Conservation (phyloP, 2,113 vertebrate species). For the Cyanoliseus patagonus region DNA sequence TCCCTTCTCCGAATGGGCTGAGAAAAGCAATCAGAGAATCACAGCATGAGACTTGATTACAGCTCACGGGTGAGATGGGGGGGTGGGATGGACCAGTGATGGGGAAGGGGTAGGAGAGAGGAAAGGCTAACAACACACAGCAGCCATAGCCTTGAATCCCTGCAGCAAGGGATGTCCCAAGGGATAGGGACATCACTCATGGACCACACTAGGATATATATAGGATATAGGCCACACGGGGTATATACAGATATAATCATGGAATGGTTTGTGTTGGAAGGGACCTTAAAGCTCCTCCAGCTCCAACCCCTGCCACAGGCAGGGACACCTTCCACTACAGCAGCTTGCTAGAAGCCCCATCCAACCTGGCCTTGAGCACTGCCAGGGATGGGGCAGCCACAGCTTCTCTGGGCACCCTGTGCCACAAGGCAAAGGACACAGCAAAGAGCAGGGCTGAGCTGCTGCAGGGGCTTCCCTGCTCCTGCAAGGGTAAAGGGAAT, state of each 20-base stretch:
- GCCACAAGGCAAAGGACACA: neutral
- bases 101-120: neutral
- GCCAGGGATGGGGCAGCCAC: neutral
- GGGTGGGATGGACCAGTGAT: neutral
- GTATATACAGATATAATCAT: neutral
- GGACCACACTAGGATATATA: neutral
- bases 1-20: neutral
- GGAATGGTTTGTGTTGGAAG: neutral
- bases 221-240: neutral
- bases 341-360: neutral
- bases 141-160: neutral
- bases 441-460: neutral
- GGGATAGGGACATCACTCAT: neutral
- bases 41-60: neutral
- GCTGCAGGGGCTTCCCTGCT: neutral
- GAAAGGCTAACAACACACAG: neutral
- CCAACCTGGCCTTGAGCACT: neutral
- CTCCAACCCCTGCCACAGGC: neutral
- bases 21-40: neutral
- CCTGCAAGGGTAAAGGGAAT: neutral
- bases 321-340: neutral
- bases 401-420: neutral
- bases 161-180: neutral
- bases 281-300: neutral
- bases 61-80: neutral